Evolutionary conservation across 2,888 invertebrate species (phyloP), one percentile per base, ranked within the genome.

Genomic region (Himalopsyche tibetana): DNA sequence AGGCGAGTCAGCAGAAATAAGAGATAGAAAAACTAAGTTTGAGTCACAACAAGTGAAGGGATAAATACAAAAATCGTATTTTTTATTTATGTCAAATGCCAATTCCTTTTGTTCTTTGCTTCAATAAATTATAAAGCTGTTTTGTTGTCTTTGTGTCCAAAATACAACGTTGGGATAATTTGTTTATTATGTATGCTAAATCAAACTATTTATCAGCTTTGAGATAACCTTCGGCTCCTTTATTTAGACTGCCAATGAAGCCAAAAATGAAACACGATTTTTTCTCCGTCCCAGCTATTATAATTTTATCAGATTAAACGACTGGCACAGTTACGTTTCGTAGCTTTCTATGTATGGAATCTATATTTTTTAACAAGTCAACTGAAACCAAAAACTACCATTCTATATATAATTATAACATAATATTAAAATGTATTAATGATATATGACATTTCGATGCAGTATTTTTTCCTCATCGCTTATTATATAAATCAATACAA

Each of bases 141-240:
- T 51, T 51, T 51, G 9, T 51, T 51, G 51, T 51, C 15, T 51
- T 12, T 51, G 51, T 51, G 15, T 56, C 5, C 56, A 11, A 28
- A 63, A 63, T 28, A 63, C 28, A 28, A 3, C 19, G 19, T 19
- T 19, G 28, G 6, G 3, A 19, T 63, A 19, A n/a, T 63, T 63
- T 63, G 63, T 63, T 12, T 63, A 19, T 63, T 63, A 19, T 63
- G n/a, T 63, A 63, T 63, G 63, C 63, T 63, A 63, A 63, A 28
- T 19, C 28, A 28, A 63, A 19, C 19, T 8, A 63, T 63, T 63
- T 63, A 63, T 63, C 63, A 19, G 63, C 19, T 63, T 6, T 28
- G 63, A 63, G 63, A 63, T 63, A 63, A 63, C 63, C 63, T 63
- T 63, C 63, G 63, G 28, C 63, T 63, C 19, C 63, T 63, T 63